A percentile compares a stretch with the other conserved stretches of the same genome.
phyloP scores from a whole-genome alignment of 2,797 vertebrate genomes.

The Tapirus indicus region DNA sequence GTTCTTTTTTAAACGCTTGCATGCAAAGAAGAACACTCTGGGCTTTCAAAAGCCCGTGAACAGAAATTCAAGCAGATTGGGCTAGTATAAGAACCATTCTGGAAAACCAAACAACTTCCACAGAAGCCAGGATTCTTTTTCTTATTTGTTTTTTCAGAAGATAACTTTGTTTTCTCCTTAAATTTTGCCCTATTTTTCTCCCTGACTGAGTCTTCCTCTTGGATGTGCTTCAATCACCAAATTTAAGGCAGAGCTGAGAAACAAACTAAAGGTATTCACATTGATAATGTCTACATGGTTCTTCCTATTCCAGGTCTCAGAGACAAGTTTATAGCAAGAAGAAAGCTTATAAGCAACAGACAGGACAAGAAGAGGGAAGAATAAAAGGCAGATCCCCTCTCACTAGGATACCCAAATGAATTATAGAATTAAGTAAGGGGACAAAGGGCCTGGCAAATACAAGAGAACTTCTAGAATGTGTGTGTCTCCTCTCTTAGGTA shows the following conservation, averaged over 20 bases:
- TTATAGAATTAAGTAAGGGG: neutral
- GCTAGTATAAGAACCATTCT: neutral
- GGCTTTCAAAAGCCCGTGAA: neutral
- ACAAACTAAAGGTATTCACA: conserved; percentile 42
- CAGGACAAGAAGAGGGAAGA: neutral
- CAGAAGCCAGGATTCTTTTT: neutral
- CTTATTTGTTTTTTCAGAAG: conserved; percentile 42
- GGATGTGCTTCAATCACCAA: neutral
- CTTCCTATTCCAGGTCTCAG: conserved; percentile 8
- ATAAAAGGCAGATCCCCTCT: neutral
- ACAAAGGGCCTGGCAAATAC: neutral
- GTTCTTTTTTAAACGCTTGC: neutral
- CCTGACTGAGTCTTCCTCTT: neutral
- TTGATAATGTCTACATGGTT: neutral
- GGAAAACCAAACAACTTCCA: neutral
- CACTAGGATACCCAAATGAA: neutral
- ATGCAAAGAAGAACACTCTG: neutral
- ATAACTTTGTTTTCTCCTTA: conserved; percentile 28
- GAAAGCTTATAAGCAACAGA: neutral
- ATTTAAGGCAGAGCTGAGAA: conserved; percentile 27
- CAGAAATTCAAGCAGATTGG: neutral
- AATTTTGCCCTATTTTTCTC: conserved; percentile 17
- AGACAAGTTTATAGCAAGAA: neutral
- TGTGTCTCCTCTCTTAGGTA: neutral
- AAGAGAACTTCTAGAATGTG: neutral